These are phyloP conservation scores for Percopsis transmontana DNA, from an alignment of 2,113 vertebrate genomes.

Conservation along the genomic window DNA sequence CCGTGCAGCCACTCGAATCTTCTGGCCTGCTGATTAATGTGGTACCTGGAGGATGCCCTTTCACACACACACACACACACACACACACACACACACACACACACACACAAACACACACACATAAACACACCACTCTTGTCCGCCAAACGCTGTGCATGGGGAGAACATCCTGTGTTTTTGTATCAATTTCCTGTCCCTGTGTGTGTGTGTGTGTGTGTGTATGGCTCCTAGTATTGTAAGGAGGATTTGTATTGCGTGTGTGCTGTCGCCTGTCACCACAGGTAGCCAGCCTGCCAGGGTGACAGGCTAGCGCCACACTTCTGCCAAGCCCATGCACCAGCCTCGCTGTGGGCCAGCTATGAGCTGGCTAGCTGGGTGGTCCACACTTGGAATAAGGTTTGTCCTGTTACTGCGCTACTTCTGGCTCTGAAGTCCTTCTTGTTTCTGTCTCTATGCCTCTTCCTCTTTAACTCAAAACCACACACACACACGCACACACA, in stretches of 20 bases:
- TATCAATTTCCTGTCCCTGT: slow-evolving; percentile 2
- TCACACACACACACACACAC: slow-evolving; percentile 38
- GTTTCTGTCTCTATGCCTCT: not conserved
- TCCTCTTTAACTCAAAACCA: not conserved
- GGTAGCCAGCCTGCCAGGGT: slow-evolving; percentile 28
- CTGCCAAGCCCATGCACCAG: slow-evolving; percentile 23
- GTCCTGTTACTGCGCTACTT: slow-evolving; percentile 14
- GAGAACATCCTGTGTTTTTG: slow-evolving; percentile 17
- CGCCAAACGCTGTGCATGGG: no score
- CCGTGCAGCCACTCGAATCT: slow-evolving; percentile 65
- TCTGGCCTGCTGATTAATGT: slow-evolving; percentile 71
- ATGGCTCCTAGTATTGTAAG: not conserved
- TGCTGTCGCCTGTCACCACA: slow-evolving; percentile 12
- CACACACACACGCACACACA: slow-evolving; percentile 11
- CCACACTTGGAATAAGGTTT: slow-evolving; percentile 13
- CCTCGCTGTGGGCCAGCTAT: slow-evolving; percentile 26
- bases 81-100: slow-evolving; percentile 3
- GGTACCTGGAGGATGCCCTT: slow-evolving; percentile 61
- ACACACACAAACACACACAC: no score
- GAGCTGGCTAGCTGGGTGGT: slow-evolving; percentile 35
- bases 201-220: not conserved
- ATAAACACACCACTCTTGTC: no score
- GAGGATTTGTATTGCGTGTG: slow-evolving; percentile 10
- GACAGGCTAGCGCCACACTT: slow-evolving; percentile 2
- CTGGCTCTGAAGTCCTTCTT: not conserved